phyloP scores from a whole-genome alignment of 1,140 invertebrate species.

The Whitmania pigra region DNA sequence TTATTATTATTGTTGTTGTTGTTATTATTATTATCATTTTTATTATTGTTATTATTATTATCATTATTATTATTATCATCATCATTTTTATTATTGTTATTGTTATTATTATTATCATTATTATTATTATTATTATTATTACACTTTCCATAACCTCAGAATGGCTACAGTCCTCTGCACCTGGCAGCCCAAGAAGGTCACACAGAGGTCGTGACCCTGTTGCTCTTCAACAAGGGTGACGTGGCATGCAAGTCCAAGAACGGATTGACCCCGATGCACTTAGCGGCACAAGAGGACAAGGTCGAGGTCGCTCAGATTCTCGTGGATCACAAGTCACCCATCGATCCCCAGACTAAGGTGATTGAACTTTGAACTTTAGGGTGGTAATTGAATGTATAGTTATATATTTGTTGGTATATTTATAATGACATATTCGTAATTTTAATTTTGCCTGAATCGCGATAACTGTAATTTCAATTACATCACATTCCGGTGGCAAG shows the following conservation, averaged over 20 bases:
- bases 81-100: background rate
- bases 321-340: constrained; percentile 72
- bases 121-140: background rate
- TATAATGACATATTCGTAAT: no score
- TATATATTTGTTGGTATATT: no score
- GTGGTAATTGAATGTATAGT: background rate
- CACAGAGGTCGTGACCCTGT: background rate
- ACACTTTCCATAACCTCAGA: constrained; percentile 36
- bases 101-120: background rate
- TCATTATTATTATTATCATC: background rate
- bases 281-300: constrained; percentile 85
- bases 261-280: constrained; percentile 79
- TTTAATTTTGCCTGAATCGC: no score
- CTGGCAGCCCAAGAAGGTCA: constrained; percentile 13
- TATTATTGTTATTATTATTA: no score
- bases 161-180: constrained; percentile 38
- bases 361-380: background rate
- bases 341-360: constrained; percentile 60
- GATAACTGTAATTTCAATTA: background rate
- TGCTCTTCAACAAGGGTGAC: background rate
- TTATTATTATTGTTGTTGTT: no score
- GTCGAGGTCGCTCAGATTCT: constrained; percentile 82
- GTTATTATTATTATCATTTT: no score
- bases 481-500: no score
- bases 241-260: constrained; percentile 31